A percentile compares a stretch with the other conserved stretches of the same genome.
Conservation (phyloP, 37 sponge, comb jelly and placozoan species). For the Aplysina aerophoba region DNA sequence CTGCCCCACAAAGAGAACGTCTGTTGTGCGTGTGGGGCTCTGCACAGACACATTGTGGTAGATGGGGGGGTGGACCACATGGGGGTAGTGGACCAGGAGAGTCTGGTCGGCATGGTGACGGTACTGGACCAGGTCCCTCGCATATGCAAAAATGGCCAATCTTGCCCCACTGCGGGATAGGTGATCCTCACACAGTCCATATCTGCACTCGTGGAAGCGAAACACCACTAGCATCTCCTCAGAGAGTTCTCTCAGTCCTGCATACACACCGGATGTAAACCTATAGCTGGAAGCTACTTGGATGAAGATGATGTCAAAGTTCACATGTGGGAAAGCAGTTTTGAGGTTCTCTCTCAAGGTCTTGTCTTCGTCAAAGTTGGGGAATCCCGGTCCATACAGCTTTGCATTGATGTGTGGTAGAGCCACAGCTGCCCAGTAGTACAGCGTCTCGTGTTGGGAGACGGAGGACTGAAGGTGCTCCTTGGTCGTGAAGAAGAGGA, state of each 20-base stretch:
- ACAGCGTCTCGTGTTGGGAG: not conserved
- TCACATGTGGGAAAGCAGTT: not conserved
- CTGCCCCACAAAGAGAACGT: conserved; percentile 16
- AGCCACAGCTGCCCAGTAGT: not conserved
- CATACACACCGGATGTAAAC: not conserved
- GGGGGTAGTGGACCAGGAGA: conserved; percentile 24
- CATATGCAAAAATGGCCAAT: conserved; percentile 35
- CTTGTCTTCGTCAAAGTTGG: not conserved
- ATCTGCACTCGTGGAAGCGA: conserved; percentile 36
- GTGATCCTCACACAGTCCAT: conserved; percentile 39
- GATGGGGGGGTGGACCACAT: conserved; percentile 32
- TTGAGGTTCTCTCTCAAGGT: conserved; percentile 1
- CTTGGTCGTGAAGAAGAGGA: conserved; percentile 12
- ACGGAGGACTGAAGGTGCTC: not conserved
- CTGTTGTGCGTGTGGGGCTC: not conserved
- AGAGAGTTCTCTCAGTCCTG: conserved; percentile 2
- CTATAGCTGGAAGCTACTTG: conserved; percentile 9
- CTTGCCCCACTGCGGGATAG: not conserved
- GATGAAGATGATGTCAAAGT: conserved; percentile 34
- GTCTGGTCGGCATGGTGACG: not conserved
- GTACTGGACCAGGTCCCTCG: conserved; percentile 28
- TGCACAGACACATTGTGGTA: conserved; percentile 15
- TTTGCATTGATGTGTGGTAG: conserved; percentile 16
- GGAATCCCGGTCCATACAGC: conserved; percentile 29
- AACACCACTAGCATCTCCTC: conserved; percentile 6